Evolutionary conservation across 2,888 invertebrate genomes (phyloP).

Genomic region (Zhuqinia jingwanae): DNA sequence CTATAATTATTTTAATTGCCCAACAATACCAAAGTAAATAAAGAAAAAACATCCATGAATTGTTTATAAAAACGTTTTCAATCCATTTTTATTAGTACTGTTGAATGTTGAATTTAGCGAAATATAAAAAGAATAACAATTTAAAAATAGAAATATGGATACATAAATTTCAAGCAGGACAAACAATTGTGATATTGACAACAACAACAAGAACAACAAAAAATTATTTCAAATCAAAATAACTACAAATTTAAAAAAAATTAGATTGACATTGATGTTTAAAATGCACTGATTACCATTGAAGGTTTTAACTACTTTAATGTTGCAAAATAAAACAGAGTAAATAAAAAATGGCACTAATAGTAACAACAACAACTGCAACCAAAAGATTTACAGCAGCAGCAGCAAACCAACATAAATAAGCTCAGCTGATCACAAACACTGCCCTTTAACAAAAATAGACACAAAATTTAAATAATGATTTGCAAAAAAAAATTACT

Average conservation of each 20-base stretch:
- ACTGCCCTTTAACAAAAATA: slow-evolving; percentile 26
- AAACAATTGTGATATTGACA: slow-evolving; percentile 32
- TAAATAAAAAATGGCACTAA: not conserved
- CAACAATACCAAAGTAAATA: no score
- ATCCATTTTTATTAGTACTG: slow-evolving; percentile 8
- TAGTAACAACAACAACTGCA: not conserved
- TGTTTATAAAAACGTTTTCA: not conserved
- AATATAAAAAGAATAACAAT: not conserved
- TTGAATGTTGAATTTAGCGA: not conserved
- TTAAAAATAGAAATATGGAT: not conserved
- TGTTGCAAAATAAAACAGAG: slow-evolving; percentile 7
- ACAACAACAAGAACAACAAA: slow-evolving; percentile 8
- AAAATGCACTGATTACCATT: no score
- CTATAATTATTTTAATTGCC: no score
- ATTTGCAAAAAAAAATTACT: not conserved
- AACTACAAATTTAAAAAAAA: not conserved
- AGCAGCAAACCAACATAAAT: slow-evolving; percentile 36
- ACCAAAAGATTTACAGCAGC: slow-evolving; percentile 28
- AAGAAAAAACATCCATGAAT: no score
- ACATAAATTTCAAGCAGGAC: not conserved
- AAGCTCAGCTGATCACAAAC: slow-evolving; percentile 46
- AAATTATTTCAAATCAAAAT: slow-evolving; percentile 3
- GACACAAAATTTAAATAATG: not conserved
- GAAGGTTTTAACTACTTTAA: not conserved
- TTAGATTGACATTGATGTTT: slow-evolving; percentile 21